phyloP scores from a whole-genome alignment of 2,113 vertebrate genomes.

The Microcebus tavaratra region DNA sequence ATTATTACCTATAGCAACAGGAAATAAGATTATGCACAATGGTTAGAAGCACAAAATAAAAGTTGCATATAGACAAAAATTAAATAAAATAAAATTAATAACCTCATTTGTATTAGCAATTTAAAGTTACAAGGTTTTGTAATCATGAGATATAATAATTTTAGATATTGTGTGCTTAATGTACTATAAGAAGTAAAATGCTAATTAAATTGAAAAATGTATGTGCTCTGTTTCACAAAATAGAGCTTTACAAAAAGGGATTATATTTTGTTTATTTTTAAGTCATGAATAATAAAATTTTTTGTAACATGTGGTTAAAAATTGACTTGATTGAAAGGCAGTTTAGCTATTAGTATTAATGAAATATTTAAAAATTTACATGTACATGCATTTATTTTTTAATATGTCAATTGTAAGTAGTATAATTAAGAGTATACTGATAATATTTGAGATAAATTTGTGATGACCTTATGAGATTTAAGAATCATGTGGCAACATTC shows the following conservation, averaged over 20 bases:
- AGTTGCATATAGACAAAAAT: neutral
- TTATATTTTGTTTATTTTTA: neutral
- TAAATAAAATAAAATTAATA: slow-evolving; percentile 13
- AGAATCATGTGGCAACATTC: neutral
- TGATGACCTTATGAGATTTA: neutral
- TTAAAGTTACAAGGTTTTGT: neutral
- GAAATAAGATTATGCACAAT: neutral
- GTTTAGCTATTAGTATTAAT: neutral
- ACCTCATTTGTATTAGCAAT: neutral
- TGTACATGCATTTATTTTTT: neutral
- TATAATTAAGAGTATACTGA: neutral
- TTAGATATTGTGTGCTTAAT: neutral
- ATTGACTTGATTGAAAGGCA: neutral
- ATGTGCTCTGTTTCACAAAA: neutral
- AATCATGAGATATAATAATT: slow-evolving; percentile 14
- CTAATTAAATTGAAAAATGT: neutral
- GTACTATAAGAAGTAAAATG: neutral
- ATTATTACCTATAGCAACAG: neutral
- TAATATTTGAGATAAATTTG: neutral
- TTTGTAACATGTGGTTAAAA: neutral
- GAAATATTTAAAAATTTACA: neutral
- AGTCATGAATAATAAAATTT: neutral
- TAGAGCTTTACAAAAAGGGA: neutral
- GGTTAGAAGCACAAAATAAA: neutral
- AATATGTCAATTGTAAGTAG: neutral